Base-by-base conservation (phyloP, 2,888 invertebrate genomes). In the Drosophila diplacantha region DNA sequence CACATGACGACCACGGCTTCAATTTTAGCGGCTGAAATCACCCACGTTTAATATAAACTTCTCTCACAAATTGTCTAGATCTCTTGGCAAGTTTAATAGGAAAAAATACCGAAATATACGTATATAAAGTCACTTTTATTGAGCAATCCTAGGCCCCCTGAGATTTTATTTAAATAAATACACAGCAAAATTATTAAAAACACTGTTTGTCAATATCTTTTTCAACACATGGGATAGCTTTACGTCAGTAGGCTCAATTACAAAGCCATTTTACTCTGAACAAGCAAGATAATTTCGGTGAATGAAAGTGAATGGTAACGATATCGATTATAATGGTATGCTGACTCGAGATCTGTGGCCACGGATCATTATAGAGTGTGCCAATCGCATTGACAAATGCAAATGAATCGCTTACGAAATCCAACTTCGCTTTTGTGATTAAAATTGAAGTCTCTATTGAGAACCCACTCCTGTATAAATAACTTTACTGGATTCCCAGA, bases 221-320 rank as follows among this genome's bases (percentile, higher is more conserved):
- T 18, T 2, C 18, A 31, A 18, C 0, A 5, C 5, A 18, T 20
- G 14, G 18, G 29, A 29, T 29, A 44, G 44, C 44, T 20, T 31
- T 20, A 9, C 20, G 44, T 31, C 29, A 46, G 44, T 46, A 46
- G 44, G 44, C 44, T 46, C 44, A 46, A 46, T 46, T 46, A 32
- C 31, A 20, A 56, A 56, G 24, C 14, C 12, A 18, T 52, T 54
- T 16, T 44, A n/a, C 46, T 39, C 14, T 20, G 32, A 18, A 20
- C n/a, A 26, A 18, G 18, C 26, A 11, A 29, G 5, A 20, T 34
- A 32, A 34, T 62, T 39, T 60, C 39, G 31, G 24, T 26, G 9
- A 39, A 60, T 50, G 20, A 63, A 60, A 63, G 63, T 60, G 60
- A 60, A 51, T 51, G 60, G 60, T 29, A 63, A 31, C 38, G 16